Evolutionary conservation across 2,113 vertebrate genomes (phyloP), one percentile per base, ranked within the genome.

Genomic region (Gnathonemus longibarbis): DNA sequence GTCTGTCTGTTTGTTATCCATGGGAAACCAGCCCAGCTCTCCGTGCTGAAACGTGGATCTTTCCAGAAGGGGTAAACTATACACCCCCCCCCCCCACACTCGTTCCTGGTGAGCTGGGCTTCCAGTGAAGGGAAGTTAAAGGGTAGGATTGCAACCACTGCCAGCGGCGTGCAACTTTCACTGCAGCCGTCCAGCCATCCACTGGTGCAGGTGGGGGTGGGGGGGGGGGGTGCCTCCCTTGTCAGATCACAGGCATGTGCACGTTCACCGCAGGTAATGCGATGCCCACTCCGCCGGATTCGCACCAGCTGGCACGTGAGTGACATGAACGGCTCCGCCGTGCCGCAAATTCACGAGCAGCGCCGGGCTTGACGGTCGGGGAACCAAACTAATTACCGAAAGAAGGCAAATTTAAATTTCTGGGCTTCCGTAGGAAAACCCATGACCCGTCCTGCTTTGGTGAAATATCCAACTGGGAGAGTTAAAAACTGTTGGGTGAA

Each of bases 1-100:
- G 6, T 84, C 45, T 3, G 15, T 84, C 39, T 92, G 89, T 91
- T 91, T 91, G 86, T 90, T 90, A 91, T 91, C 88, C 77, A n/a
- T 88, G 88, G 85, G 84, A 87, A 52, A 87, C 52, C 83, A 48
- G 35, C 35, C 19, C 39, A 35, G 19, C 42, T n/a, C 45, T 48
- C 8, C 3, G 3, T 84, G 42, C 39, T 84, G 39, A 46, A 84
- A 45, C 5, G 8, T 48, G 83, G 83, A 87, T 80, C 24, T 27
- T 27, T 53, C 35, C 46, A 17, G 58, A 10, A 31, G 46, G 11
- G 24, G 46, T 35, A 17, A 80, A 39, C 31, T 39, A 27, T 27
- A 42, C 87, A 9, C 13, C 13, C 88, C 1, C 42, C 39, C 13
- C 39, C 10, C 46, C 48, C 46, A 48, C 46, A 11, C 49, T 35